A percentile compares a stretch with the other conserved stretches of the same genome.
These are phyloP conservation scores for Parus major DNA, from an alignment of 2,113 vertebrate genomes.

Conservation along the genomic window DNA sequence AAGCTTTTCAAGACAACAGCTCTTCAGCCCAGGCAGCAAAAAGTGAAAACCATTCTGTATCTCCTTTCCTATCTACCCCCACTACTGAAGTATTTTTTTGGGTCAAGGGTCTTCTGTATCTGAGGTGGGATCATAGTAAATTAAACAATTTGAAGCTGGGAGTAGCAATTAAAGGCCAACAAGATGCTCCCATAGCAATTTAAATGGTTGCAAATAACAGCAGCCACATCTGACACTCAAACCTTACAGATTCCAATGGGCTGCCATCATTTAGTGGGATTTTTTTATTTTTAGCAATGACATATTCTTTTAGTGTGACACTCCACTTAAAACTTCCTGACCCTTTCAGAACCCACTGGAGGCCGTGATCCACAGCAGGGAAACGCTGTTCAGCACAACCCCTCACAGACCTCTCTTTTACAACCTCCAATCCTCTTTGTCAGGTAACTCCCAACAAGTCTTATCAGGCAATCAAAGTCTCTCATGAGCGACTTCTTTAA, in stretches of 20 bases:
- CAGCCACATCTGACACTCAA: background rate
- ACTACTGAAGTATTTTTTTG: background rate
- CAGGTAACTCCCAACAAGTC: conserved; percentile 34
- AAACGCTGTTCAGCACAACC: background rate
- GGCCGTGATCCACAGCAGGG: background rate
- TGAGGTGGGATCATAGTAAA: background rate
- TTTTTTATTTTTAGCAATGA: background rate
- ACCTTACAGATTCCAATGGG: background rate
- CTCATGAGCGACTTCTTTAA: conserved; percentile 16
- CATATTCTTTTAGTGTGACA: background rate
- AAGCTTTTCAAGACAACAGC: background rate
- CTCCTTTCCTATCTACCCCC: background rate
- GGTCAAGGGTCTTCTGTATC: background rate
- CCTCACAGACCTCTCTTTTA: background rate
- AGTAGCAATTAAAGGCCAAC: background rate
- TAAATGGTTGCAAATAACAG: background rate
- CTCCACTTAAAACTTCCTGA: background rate
- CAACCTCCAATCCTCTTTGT: background rate
- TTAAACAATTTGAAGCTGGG: background rate
- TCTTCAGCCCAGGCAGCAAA: background rate
- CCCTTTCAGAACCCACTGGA: background rate
- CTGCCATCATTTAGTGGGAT: background rate
- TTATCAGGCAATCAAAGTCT: conserved; percentile 35
- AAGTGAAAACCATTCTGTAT: background rate
- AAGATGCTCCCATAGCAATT: background rate